phyloP scores from a whole-genome alignment of 1,140 invertebrate genomes.

The Aphidius ervi region DNA sequence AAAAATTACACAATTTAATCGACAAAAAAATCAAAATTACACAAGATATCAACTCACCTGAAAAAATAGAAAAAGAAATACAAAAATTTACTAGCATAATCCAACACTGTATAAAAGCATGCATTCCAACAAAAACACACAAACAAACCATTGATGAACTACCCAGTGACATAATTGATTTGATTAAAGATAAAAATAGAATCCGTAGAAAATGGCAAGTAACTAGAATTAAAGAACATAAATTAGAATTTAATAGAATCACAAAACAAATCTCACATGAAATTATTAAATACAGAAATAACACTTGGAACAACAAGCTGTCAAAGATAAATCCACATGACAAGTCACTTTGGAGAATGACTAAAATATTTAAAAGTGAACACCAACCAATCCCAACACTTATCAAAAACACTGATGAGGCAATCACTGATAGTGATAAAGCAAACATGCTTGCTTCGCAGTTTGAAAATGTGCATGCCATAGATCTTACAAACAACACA shows the following conservation, averaged over 20 bases:
- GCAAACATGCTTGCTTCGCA: constrained; percentile 29
- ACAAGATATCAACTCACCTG: constrained; percentile 8
- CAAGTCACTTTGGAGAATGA: constrained; percentile 30
- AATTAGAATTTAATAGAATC: constrained; percentile 12
- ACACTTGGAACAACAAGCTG: constrained; percentile 22
- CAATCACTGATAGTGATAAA: constrained; percentile 28
- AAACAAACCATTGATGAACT: constrained; percentile 18
- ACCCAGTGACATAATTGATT: constrained; percentile 8
- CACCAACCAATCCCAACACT: constrained; percentile 22
- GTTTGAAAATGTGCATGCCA: constrained; percentile 31
- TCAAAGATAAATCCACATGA: constrained; percentile 25
- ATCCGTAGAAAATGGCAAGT: constrained; percentile 28
- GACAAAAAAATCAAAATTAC: constrained; percentile 22
- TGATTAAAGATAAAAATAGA: constrained; percentile 26
- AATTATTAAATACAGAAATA: constrained; percentile 25
- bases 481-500: constrained; percentile 26
- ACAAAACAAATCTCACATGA: constrained; percentile 20
- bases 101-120: constrained; percentile 14
- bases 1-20: constrained; percentile 12
- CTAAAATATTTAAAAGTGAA: constrained; percentile 30
- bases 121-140: constrained; percentile 10
- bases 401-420: constrained; percentile 12
- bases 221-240: constrained; percentile 14
- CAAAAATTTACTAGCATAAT: constrained; percentile 22
- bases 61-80: constrained; percentile 22